Evolutionary conservation across 2,888 invertebrate genomes (phyloP), one percentile per base, ranked within the genome.

Genomic region (Pristionchus arcanus): DNA sequence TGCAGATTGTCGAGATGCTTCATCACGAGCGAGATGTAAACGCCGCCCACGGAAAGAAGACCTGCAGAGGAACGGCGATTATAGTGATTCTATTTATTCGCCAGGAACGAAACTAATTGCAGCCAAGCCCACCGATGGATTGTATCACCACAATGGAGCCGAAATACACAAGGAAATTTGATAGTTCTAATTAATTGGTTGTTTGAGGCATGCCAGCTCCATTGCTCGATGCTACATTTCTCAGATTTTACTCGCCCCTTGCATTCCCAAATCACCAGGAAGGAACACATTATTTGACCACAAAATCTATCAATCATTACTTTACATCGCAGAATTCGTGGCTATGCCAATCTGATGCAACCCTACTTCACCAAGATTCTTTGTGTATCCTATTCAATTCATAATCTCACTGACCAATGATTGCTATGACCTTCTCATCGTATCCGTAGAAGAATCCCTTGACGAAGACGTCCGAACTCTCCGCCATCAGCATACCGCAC

Each of bases 11-110:
- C 95, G 90, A 95, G 91, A 90, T 95, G 93, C 90, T 94, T 94
- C 95, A 95, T 95, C 71, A 95, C 95, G 91, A 95, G 91, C 25
- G 95, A 95, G 49, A 95, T 95, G 92, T 94, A 95, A 63, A 95
- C 92, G 34, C 95, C 95, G 25, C 95, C 95, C 71, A 93, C 90
- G 34, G 92, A 91, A n/a, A 95, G 92, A 49, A 93, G 92, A 25
- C 92, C 94, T 95, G 91, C 84, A 93, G 34, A 74, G 7, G 13
- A 28, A 59, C 0, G 0, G 59, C 11, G 2, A 21, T 59, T 21
- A 63, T 63, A 25, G 2, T 11, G 21, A 63, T n/a, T n/a, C n/a
- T n/a, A n/a, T n/a, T n/a, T n/a, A n/a, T n/a, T n/a, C n/a, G n/a
- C n/a, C n/a, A n/a, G n/a, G n/a, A n/a, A n/a, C n/a, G n/a, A n/a